Evolutionary conservation across 2,797 vertebrate species (phyloP).

Genomic region (Notolabrus celidotus): DNA sequence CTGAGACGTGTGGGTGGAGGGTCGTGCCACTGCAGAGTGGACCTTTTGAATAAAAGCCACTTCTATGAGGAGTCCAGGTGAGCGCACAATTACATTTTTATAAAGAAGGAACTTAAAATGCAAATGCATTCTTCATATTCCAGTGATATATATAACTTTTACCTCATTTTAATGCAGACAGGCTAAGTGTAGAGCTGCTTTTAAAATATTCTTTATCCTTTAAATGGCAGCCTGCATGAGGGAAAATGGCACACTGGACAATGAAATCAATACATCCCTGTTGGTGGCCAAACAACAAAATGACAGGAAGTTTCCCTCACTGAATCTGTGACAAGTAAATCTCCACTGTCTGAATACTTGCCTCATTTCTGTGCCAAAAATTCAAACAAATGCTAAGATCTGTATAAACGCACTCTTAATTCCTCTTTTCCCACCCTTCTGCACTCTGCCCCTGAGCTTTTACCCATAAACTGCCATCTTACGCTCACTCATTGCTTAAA

Average conservation of each 20-base stretch:
- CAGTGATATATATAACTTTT: background rate
- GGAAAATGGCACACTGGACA: background rate
- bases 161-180: constrained; percentile 12
- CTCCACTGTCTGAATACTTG: background rate
- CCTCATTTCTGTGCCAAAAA: constrained; percentile 6
- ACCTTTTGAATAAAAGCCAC: constrained; percentile 77
- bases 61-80: constrained; percentile 57
- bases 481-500: constrained; percentile 6
- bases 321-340: constrained; percentile 11
- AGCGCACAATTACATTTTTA: constrained; percentile 55
- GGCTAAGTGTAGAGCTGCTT: background rate
- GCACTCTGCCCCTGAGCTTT: background rate
- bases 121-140: constrained; percentile 30
- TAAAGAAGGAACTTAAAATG: constrained; percentile 44
- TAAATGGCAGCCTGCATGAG: background rate
- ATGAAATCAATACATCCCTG: constrained; percentile 1
- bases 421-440: constrained; percentile 15
- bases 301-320: background rate
- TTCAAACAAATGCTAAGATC: constrained; percentile 10
- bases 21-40: constrained; percentile 49
- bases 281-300: constrained; percentile 3
- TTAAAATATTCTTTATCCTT: background rate
- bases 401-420: constrained; percentile 6
- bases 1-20: constrained; percentile 66
- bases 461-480: background rate